Conservation (phyloP, 2,888 invertebrate genomes). For the Yponomeuta sedellus region DNA sequence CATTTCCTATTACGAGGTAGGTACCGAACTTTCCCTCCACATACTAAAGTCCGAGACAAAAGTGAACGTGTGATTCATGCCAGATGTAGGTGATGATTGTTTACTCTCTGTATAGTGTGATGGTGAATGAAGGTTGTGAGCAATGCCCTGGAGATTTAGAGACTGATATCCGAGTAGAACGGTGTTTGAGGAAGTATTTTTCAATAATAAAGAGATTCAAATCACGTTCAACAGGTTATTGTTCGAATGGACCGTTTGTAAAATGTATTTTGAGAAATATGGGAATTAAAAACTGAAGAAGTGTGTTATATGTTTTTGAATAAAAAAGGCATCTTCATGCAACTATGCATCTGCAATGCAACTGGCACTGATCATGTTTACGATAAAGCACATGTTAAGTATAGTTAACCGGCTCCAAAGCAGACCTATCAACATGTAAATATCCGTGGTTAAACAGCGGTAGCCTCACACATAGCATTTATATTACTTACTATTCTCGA, state of each 20-base stretch:
- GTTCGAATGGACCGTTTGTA: no score
- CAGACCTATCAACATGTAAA: background rate
- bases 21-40: constrained; percentile 25
- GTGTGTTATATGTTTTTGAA: background rate
- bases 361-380: background rate
- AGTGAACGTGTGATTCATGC: constrained; percentile 9
- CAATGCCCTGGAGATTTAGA: background rate
- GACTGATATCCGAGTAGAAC: background rate
- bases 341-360: background rate
- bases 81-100: background rate
- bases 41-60: constrained; percentile 5
- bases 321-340: background rate
- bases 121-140: background rate
- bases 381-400: background rate
- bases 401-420: constrained; percentile 5
- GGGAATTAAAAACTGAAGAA: background rate
- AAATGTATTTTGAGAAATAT: no score
- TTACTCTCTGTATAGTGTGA: background rate
- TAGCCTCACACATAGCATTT: background rate
- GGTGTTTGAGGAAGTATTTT: background rate
- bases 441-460: background rate
- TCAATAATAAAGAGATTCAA: background rate
- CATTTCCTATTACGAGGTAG: constrained; percentile 76
- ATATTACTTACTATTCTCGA: background rate
- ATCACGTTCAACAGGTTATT: background rate